Base-by-base conservation (phyloP, 2,888 invertebrate species). In the Hemithea aestivaria region DNA sequence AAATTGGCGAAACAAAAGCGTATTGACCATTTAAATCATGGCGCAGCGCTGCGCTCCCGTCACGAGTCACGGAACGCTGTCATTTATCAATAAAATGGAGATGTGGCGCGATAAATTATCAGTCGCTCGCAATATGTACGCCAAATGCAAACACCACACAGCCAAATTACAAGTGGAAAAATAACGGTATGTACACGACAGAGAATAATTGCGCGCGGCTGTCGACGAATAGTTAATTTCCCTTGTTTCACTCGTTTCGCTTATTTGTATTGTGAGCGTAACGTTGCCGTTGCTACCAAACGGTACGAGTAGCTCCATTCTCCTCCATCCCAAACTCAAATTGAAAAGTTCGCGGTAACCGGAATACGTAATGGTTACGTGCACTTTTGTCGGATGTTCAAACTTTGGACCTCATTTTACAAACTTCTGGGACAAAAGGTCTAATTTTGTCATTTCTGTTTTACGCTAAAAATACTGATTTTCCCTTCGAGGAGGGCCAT, bases 101-200 rank as follows among this genome's bases (percentile, higher is more conserved):
- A 71, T 70, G 68, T 59, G 68, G 60, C 58, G 50, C 68, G 59
- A 75, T 76, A 75, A 75, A 75, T 78, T 75, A 74, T 69, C 60
- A 58, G 51, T 35, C 55, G 42, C 48, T 51, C 53, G 64, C 67
- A 54, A 71, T 74, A 73, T 71, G 67, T 57, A 55, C 56, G 58
- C 47, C 51, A 58, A 60, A 64, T 58, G 66, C 70, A 73, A 73
- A 73, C 68, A 74, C 62, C 62, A 65, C 56, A 61, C 64, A 48
- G 54, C 64, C 64, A 73, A 79, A 79, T 79, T 74, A 78, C 73
- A 68, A 66, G 58, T 58, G 63, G 71, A 74, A 79, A 80, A 77
- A 78, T 71, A 71, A 67, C 64, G 61, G 54, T 43, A 48, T 56
- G 60, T 53, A 49, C 56, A 48, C 54, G 75, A 73, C 77, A 72